Evolutionary conservation across 2,113 vertebrate species (phyloP).

Genomic region (Heterochromis multidens): DNA sequence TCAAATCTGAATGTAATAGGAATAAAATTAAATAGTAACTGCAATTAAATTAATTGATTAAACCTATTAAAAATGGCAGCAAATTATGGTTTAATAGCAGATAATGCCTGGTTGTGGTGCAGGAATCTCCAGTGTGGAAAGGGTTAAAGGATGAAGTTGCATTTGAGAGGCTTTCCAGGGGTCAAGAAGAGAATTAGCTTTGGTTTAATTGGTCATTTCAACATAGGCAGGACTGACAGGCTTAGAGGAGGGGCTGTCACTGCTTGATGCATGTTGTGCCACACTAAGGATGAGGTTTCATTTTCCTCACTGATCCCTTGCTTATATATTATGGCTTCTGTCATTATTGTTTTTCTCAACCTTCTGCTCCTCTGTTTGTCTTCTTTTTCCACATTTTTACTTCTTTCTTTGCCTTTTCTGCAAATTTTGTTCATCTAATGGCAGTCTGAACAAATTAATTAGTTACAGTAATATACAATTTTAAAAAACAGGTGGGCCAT

Average conservation of each 20-base stretch:
- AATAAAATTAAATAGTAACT: no score
- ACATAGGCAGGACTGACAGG: slow-evolving; percentile 60
- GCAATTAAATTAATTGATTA: no score
- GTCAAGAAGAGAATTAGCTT: slow-evolving; percentile 65
- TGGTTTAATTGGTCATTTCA: slow-evolving; percentile 64
- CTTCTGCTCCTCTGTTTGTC: neutral
- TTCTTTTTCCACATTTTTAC: neutral
- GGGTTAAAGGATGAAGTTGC: neutral
- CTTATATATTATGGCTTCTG: neutral
- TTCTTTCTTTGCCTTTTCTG: no score
- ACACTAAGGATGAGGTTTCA: neutral
- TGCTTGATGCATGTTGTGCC: neutral
- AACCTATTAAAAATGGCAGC: neutral
- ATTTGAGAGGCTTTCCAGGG: slow-evolving; percentile 11
- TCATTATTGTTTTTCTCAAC: neutral
- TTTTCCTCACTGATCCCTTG: neutral
- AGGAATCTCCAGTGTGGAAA: neutral
- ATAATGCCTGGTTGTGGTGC: neutral
- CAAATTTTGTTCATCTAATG: neutral
- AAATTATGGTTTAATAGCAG: neutral
- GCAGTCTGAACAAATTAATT: neutral
- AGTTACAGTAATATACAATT: neutral
- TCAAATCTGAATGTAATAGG: no score
- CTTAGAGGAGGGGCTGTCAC: slow-evolving; percentile 63
- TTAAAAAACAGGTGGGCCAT: neutral